A percentile compares a stretch with the other conserved stretches of the same genome.
phyloP scores from a whole-genome alignment of 1,140 invertebrate genomes.

The Melipona quadrifasciata region DNA sequence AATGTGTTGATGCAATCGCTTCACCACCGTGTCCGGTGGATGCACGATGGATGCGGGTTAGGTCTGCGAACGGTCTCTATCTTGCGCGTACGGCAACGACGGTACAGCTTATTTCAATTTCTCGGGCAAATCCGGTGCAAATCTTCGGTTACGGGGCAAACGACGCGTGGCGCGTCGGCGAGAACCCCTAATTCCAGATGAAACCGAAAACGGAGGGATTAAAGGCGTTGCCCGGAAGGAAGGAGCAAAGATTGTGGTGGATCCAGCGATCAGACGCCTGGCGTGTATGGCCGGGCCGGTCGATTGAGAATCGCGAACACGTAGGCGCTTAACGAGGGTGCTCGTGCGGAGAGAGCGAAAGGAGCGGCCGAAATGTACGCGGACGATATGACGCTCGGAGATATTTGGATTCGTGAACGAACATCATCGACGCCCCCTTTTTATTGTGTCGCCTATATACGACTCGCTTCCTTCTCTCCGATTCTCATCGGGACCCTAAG shows the following conservation, averaged over 20 bases:
- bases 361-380: slow-evolving; percentile 48
- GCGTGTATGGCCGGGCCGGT: slow-evolving; percentile 40
- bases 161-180: neutral
- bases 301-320: slow-evolving; percentile 68
- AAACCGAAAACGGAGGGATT: slow-evolving; percentile 23
- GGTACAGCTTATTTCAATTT: slow-evolving; percentile 19
- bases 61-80: neutral
- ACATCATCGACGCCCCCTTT: slow-evolving; percentile 1
- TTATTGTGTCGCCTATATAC: slow-evolving; percentile 27
- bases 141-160: neutral
- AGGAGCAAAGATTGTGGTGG: slow-evolving; percentile 31
- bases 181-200: slow-evolving; percentile 17
- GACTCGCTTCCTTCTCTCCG: neutral
- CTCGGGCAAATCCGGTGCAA: neutral
- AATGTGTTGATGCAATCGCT: neutral
- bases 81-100: neutral
- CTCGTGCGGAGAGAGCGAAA: slow-evolving; percentile 65
- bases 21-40: neutral
- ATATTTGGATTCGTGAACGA: slow-evolving; percentile 48
- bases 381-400: slow-evolving; percentile 31
- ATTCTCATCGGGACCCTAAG: neutral
- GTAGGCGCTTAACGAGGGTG: slow-evolving; percentile 73
- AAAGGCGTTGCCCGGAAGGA: slow-evolving; percentile 44
- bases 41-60: neutral
- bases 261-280: slow-evolving; percentile 53